phyloP scores from a whole-genome alignment of 2,113 vertebrate species.

The Notiomystis cincta region DNA sequence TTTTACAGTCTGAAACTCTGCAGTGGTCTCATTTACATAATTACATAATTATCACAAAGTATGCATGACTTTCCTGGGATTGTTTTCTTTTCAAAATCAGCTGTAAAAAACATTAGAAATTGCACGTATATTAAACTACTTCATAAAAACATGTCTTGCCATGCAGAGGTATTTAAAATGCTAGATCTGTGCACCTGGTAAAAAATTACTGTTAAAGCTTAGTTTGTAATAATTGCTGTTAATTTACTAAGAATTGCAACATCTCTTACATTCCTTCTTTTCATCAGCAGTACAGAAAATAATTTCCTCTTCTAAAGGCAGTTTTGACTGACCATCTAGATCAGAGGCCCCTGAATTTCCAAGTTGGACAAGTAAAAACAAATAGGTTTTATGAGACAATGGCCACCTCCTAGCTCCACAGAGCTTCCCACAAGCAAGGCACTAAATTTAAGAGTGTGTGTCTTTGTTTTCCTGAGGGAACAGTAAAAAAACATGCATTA shows the following conservation, averaged over 20 bases:
- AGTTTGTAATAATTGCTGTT: neutral
- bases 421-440: neutral
- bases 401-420: neutral
- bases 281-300: neutral
- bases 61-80: neutral
- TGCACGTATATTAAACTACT: neutral
- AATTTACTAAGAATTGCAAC: neutral
- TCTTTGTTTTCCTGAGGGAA: neutral
- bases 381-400: neutral
- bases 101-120: neutral
- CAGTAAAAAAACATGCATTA: neutral
- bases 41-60: neutral
- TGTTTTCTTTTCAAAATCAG: neutral
- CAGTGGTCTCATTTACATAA: neutral
- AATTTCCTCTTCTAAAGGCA: neutral
- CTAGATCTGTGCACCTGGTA: neutral
- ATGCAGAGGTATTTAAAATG: neutral
- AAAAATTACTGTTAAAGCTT: neutral
- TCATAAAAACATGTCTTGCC: neutral
- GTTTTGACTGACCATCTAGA: neutral
- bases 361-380: neutral
- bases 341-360: neutral
- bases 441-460: neutral
- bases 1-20: neutral
- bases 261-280: neutral